Evolutionary conservation across 2,113 vertebrate species (phyloP), one percentile per base, ranked within the genome.

Genomic region (Podiceps cristatus): DNA sequence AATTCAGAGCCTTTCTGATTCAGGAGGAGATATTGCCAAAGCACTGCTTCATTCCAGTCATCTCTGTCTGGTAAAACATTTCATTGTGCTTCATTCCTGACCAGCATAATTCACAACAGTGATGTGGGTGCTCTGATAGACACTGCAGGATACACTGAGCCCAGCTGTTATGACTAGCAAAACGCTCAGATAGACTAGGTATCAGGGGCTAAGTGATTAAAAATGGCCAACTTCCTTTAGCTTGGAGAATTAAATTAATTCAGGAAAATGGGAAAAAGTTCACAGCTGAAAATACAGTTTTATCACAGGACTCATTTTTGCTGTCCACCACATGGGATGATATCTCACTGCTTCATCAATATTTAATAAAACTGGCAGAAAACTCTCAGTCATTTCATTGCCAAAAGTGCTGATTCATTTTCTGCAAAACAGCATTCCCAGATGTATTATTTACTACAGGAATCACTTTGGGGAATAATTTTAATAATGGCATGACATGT

Each of bases 331-430:
- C 83, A 84, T 40, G 25, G 50, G 59, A 62, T 53, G 29, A 29
- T 80, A 44, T 45, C 52, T 81, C 18, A 45, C 25, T 80, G 28
- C 14, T 75, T 87, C 31, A 89, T 81, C 86, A 81, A 58, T 72
- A 75, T 77, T 81, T 76, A 94, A 31, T 59, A 89, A 93, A 94
- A 78, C 14, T 91, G 93, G 73, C 80, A 95, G 42, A 91, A 84
- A 25, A 52, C 10, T 80, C 40, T 14, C 40, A 67, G 56, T 33
- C 7, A 24, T 84, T 83, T 84, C 60, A 13, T 69, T 0, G 0
- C 40, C 64, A 94, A 53, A 89, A 93, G 29, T 81, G 59, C 60
- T 72, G 80, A 93, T 78, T 87, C 28, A 63, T 71, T 78, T 89
- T 67, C 42, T 81, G 23, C 42, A 78, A 84, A 95, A 16, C 4